Conservation (phyloP, 2,113 vertebrate species). For the Octodon degus region DNA sequence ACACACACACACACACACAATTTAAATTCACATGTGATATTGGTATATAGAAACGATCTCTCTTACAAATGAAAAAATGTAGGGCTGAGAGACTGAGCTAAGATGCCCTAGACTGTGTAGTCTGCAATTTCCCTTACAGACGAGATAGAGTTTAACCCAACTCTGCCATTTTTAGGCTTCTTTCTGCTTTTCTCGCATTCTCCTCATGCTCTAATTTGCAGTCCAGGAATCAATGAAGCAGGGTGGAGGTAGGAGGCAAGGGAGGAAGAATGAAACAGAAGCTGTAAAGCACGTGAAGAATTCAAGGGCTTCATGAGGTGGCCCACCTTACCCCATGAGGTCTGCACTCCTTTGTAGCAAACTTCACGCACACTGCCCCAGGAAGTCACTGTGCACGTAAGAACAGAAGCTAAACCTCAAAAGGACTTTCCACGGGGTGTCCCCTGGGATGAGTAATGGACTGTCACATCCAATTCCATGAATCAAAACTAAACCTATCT, state of each 20-base stretch:
- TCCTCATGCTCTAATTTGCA: not conserved
- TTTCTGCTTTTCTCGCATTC: not conserved
- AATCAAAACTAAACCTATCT: constrained; percentile 26
- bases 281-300: not conserved
- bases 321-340: too few species aligned
- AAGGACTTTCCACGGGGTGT: not conserved
- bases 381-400: not conserved
- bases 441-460: not conserved
- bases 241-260: not conserved
- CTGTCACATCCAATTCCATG: not conserved
- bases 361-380: not conserved
- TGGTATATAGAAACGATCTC: not conserved
- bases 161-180: not conserved
- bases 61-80: not conserved
- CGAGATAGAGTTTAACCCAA: not conserved
- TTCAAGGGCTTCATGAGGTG: not conserved
- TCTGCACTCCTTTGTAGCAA: not conserved
- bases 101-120: not conserved
- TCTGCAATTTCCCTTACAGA: not conserved
- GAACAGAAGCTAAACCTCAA: constrained; percentile 21
- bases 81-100: not conserved
- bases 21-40: not conserved
- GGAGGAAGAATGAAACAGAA: not conserved
- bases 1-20: not conserved
- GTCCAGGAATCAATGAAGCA: not conserved